Base-by-base conservation (phyloP, 2,797 vertebrate genomes). In the Oreortyx pictus region DNA sequence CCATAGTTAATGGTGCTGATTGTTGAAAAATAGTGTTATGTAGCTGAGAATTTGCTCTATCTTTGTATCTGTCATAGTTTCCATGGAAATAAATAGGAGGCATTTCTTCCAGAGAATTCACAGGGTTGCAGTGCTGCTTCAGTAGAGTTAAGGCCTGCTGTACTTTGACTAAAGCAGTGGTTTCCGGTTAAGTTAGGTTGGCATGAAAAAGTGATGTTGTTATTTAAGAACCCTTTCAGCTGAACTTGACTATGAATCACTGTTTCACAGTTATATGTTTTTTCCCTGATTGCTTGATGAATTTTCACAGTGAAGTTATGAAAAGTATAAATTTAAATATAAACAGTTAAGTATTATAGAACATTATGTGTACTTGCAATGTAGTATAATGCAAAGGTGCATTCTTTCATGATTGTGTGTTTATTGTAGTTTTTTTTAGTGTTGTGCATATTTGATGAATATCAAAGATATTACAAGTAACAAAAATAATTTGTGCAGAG, bases 401-500 rank as follows among this genome's bases (percentile, higher is more conserved):
- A 29, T 43, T 65, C 7, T 23, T 82, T 54, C 75, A 54, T 84
- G 7, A 23, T 57, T 66, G 2, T 47, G 3, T 17, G 5, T 78
- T 79, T 92, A 15, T 46, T 90, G 17, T 61, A 61, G 74, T 18
- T 93, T 60, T 95, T 25, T 73, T 73, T 72, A 88, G 47, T 52
- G n/a, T 71, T 74, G 22, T 88, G 14, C 59, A 9, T 86, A 33
- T 80, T 83, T 88, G 35, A 46, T 71, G 59, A 50, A 31, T 90
- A 47, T 82, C 56, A 88, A 71, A 54, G n/a, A 71, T 46, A 43
- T 87, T 73, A 54, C 22, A 68, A 92, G 78, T 86, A 92, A 88
- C 71, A 61, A 90, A 85, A 5, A n/a, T 88, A 79, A 85, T 90
- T 86, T 93, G 72, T 92, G 86, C 82, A 99, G 98, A 97, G 81